Evolutionary conservation across 2,888 invertebrate genomes (phyloP), one percentile per base, ranked within the genome.

Genomic region (Lasius fuliginosus): DNA sequence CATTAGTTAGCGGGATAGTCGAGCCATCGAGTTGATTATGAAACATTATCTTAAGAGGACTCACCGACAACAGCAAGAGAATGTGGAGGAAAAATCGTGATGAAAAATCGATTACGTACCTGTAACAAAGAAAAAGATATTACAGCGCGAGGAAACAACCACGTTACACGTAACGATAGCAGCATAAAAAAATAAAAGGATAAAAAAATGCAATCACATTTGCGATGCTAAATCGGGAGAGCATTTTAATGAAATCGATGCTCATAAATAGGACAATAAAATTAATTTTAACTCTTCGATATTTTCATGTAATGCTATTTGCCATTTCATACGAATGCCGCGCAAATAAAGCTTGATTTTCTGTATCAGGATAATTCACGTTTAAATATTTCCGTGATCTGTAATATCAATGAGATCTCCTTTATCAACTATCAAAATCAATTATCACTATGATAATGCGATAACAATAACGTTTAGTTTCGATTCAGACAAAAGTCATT

Each of bases 21-120:
- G 12, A 5, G 40, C 42, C 42, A 58, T 69, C n/a, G 9, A 42
- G 15, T 68, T 77, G 58, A 69, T 68, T 69, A 56, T 33, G 30
- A 9, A 42, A 64, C 49, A 71, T 85, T 85, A 82, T 79, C 82
- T 81, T 27, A 62, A 85, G 81, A 83, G 65, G 82, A 89, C 90
- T 90, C 68, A 90, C 90, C 90, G 64, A 69, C 9, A 33, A 62
- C 18, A 30, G 49, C 27, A 42, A 30, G 58, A 64, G 36, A 36
- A 36, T 36, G 36, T 36, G 36, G 36, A 36, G 36, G 36, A 5
- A 36, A 36, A 36, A 27, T 33, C n/a, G 18, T 36, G 23, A 46
- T 42, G 15, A 53, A 64, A 69, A 86, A 83, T 73, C 58, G 33
- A 64, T 84, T 85, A 92, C 92, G 83, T 92, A 92, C 92, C 92